Conservation (phyloP, 2,113 vertebrate species). For the Phalacrocorax carbo region DNA sequence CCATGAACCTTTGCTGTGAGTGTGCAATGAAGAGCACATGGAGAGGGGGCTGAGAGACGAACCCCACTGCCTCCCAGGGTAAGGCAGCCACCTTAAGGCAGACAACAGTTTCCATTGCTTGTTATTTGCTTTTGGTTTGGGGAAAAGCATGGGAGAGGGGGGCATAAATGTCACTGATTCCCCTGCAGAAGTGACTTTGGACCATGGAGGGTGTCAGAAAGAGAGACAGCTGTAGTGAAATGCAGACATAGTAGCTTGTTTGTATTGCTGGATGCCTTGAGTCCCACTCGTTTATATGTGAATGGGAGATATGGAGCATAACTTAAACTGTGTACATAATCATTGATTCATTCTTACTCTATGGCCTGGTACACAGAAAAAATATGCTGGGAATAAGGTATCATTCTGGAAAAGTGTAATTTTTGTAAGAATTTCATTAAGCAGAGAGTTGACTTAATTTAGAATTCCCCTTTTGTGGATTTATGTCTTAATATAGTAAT, state of each 20-base stretch:
- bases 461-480: neutral
- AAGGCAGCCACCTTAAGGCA: neutral
- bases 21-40: neutral
- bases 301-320: neutral
- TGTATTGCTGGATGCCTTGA: neutral
- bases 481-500: neutral
- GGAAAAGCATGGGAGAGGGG: neutral
- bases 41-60: neutral
- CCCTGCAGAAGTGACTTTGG: neutral
- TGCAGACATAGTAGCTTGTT: neutral
- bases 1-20: neutral
- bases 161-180: neutral
- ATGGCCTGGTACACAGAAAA: neutral
- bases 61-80: accelerated
- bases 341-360: neutral
- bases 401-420: neutral
- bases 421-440: neutral
- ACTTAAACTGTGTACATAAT: neutral
- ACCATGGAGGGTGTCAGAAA: accelerated
- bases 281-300: neutral
- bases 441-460: neutral
- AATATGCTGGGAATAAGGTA: neutral
- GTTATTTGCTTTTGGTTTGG: neutral
- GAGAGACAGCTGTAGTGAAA: neutral
- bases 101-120: neutral